These are phyloP conservation scores for Phytoseiulus persimilis DNA, from an alignment of 2,888 invertebrate genomes.

Conservation along the genomic window DNA sequence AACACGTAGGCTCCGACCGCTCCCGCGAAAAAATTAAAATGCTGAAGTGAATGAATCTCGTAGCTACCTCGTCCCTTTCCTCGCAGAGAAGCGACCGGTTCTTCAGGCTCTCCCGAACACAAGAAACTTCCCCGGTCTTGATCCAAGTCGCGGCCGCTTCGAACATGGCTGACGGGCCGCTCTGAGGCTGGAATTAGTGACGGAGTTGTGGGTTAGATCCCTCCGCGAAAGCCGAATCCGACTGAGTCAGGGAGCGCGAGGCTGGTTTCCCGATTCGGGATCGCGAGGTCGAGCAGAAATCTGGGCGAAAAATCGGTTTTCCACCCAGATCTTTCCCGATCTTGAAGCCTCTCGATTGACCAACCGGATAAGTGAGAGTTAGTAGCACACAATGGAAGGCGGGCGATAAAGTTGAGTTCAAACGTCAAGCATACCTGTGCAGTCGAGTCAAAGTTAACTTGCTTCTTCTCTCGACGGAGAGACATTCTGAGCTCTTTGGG, in stretches of 20 bases:
- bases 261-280: no score
- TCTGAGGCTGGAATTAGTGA: constrained; percentile 10
- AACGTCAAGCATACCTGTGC: constrained; percentile 22
- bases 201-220: no score
- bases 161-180: constrained; percentile 31
- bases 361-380: no score
- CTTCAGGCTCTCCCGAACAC: constrained; percentile 25
- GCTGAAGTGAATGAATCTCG: neutral
- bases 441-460: constrained; percentile 27
- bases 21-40: neutral
- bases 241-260: no score
- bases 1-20: neutral
- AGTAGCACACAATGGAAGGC: no score
- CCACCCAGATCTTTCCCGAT: no score
- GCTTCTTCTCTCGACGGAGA: constrained; percentile 18
- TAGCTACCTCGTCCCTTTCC: neutral
- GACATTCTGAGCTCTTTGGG: constrained; percentile 30
- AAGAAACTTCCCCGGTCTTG: neutral
- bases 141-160: constrained; percentile 24
- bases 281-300: no score
- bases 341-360: no score
- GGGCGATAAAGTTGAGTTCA: neutral
- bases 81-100: constrained; percentile 1
- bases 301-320: no score
- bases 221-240: no score